Base-by-base conservation (phyloP, 2,113 vertebrate genomes). In the Chaenogobius annularis region DNA sequence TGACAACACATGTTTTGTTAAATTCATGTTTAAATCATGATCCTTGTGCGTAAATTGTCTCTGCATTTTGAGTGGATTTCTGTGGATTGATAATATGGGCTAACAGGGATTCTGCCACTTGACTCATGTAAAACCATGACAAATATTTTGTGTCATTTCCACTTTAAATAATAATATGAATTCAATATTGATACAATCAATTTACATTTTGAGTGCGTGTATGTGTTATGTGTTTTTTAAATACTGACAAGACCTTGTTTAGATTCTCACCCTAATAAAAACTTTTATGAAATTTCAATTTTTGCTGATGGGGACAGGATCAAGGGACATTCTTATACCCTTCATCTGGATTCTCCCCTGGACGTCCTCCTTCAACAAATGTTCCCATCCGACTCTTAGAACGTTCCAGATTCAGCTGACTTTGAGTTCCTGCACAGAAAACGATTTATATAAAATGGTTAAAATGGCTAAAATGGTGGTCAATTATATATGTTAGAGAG, bases 351-450 rank as follows among this genome's bases (percentile, higher is more conserved):
- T 82, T 62, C 58, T 90, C 92, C 3, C 81, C 72, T 58, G 67
- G 71, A 0, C 87, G 52, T 50, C 83, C 85, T 1, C 79, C 80
- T 9, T 92, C 93, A 63, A 80, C 80, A 72, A 93, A 92, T 19
- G 90, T 90, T 73, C 91, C 93, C 91, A 91, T 88, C 12, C 87
- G 86, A 77, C 91, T 93, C 80, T 93, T 93, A 0, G 88, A 90
- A 12, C 80, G 88, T 56, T 94, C 91, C 84, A 89, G 71, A 22
- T 93, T 91, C 15, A 92, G 47, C 52, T 93, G 92, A 81, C 86
- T 90, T 72, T 93, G 93, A 64, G 92, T 93, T 1, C 80, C 92
- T 94, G 80, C 48, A 8, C 19, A 72, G 23, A 61, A 61, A 54
- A 54, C n/a, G 8, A 1, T n/a, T 54, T 20, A 54, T 54, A 20